phyloP scores from a whole-genome alignment of 2,888 invertebrate species.

The Habrosyne pyritoides region DNA sequence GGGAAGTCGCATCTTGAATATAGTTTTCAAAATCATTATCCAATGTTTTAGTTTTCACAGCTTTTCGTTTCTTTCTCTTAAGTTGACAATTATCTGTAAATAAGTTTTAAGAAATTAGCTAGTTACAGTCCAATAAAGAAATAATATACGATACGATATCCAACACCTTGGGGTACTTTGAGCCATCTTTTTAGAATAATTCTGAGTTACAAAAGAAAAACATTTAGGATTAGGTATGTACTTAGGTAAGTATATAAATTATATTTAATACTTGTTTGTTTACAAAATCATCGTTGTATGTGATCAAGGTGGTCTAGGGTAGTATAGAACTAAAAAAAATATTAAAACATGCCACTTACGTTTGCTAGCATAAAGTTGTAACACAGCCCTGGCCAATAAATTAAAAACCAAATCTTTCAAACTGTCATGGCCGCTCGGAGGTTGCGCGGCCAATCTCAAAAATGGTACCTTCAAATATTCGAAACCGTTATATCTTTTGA shows the following conservation, averaged over 20 bases:
- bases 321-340: too few relatives aligned
- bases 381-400: slow-evolving; percentile 84
- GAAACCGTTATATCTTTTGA: slow-evolving; percentile 51
- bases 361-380: slow-evolving; percentile 83
- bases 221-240: too few relatives aligned
- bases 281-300: too few relatives aligned
- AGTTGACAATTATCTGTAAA: slow-evolving; percentile 75
- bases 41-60: slow-evolving; percentile 57
- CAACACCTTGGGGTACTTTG: not conserved
- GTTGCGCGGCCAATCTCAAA: slow-evolving; percentile 88
- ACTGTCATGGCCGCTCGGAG: slow-evolving; percentile 81
- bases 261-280: too few relatives aligned
- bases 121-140: slow-evolving; percentile 12
- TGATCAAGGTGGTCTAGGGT: too few relatives aligned
- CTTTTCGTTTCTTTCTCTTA: slow-evolving; percentile 72
- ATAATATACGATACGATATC: not conserved
- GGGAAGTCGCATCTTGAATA: slow-evolving; percentile 44
- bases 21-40: slow-evolving; percentile 60
- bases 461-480: slow-evolving; percentile 85
- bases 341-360: slow-evolving; percentile 76
- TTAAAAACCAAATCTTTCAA: slow-evolving; percentile 76
- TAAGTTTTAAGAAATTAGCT: slow-evolving; percentile 3
- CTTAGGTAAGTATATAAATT: too few relatives aligned
- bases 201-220: too few relatives aligned
- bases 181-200: too few relatives aligned